A percentile compares a stretch with the other conserved stretches of the same genome.
These are phyloP conservation scores for Diloba caeruleocephala DNA, from an alignment of 2,888 invertebrate species.

Conservation along the genomic window DNA sequence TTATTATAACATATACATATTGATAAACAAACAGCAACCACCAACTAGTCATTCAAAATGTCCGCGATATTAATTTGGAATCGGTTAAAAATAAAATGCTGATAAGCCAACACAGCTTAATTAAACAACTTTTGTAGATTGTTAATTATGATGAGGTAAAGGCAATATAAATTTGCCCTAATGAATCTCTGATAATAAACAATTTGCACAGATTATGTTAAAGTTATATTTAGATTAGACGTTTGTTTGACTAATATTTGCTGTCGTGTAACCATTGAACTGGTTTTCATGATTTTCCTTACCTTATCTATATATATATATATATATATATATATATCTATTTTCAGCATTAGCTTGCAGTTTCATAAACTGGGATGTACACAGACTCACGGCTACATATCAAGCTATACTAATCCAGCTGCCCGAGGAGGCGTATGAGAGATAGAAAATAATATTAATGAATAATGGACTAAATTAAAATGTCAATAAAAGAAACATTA, in stretches of 20 bases:
- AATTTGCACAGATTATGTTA: constrained; percentile 11
- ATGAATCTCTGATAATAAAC: constrained; percentile 19
- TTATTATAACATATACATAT: background rate
- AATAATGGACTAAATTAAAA: no score
- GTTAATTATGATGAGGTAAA: constrained; percentile 23
- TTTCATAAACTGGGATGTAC: background rate
- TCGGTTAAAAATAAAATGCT: constrained; percentile 17
- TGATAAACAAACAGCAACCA: constrained; percentile 5
- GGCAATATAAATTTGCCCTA: constrained; percentile 3
- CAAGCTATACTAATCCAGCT: no score
- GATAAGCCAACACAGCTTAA: constrained; percentile 9
- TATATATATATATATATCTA: no score
- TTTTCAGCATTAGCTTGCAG: background rate
- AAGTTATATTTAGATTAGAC: constrained; percentile 15
- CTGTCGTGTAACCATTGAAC: constrained; percentile 16
- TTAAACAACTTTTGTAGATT: constrained; percentile 23
- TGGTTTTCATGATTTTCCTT: background rate
- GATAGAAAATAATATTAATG: no score
- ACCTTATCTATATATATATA: no score
- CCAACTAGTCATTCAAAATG: background rate
- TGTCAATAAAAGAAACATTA: no score
- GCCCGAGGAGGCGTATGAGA: no score
- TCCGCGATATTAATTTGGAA: constrained; percentile 11
- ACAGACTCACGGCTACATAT: no score
- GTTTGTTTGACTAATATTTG: constrained; percentile 22